Evolutionary conservation across 2,113 vertebrate species (phyloP).

Genomic region (Silurus meridionalis): DNA sequence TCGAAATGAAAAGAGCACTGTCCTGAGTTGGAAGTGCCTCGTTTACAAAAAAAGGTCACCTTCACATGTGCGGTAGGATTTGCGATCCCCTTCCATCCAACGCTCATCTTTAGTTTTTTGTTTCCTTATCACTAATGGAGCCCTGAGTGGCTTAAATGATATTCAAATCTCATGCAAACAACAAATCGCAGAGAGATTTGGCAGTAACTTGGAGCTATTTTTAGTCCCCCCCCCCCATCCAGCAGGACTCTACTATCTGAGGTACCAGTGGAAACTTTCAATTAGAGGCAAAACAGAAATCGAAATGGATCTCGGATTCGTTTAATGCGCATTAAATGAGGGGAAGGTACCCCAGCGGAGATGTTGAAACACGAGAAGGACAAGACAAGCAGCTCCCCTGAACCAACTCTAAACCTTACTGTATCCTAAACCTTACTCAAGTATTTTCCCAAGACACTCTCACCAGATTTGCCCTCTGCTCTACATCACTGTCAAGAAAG

Average conservation of each 20-base stretch:
- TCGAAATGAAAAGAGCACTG: not conserved
- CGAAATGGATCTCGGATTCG: slow-evolving; percentile 20
- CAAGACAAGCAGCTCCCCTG: not conserved
- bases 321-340: slow-evolving; percentile 15
- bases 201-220: slow-evolving; percentile 75
- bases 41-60: slow-evolving; percentile 36
- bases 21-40: not conserved
- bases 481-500: slow-evolving; percentile 59
- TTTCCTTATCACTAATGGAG: slow-evolving; percentile 42
- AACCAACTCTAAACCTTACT: not conserved
- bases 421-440: slow-evolving; percentile 17
- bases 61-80: not conserved
- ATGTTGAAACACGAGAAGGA: not conserved
- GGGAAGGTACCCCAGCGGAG: slow-evolving; percentile 13
- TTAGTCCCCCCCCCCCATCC: slow-evolving; percentile 60
- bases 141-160: slow-evolving; percentile 59
- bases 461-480: slow-evolving; percentile 51
- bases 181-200: slow-evolving; percentile 68
- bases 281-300: slow-evolving; percentile 59
- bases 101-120: slow-evolving; percentile 5
- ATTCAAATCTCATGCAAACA: slow-evolving; percentile 73
- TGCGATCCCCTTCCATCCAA: slow-evolving; percentile 35
- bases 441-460: slow-evolving; percentile 48
- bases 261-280: slow-evolving; percentile 74
- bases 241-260: slow-evolving; percentile 64